Base-by-base conservation (phyloP, 2,797 vertebrate species). In the Muscicapa striata region DNA sequence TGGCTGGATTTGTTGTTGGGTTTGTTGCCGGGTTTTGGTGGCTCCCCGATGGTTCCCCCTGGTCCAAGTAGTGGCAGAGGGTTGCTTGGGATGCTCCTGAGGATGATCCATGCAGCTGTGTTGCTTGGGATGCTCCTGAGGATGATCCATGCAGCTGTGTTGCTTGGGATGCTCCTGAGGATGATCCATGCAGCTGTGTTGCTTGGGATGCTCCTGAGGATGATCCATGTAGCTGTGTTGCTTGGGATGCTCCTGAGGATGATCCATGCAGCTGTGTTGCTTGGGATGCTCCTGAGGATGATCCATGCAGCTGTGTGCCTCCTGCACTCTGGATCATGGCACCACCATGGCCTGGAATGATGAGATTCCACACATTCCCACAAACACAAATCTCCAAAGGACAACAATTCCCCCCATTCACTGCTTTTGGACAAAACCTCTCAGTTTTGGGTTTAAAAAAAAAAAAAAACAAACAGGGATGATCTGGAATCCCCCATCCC, bases 11-110 rank as follows among this genome's bases (percentile, higher is more conserved):
- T 20, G 51, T 19, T 5, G 27, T 32, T 5, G 32, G 19, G 13
- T 8, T 5, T 20, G 51, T 8, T 13, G 51, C 54, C 5, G 20
- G 32, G 14, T 10, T 5, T 26, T 1, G 48, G 11, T 0, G 5
- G 3, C 15, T 51, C n/a, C 46, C 9, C 1, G 18, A 12, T 0
- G 52, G 0, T 2, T 14, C 26, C 5, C 19, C 45, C 29, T 1
- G 24, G 3, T 7, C 29, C 0, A 2, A 48, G 48, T 21, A 1
- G 5, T 1, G 69, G 51, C 13, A 0, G 11, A 0, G 19, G 46
- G 46, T 26, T 48, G 48, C 29, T 24, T 0, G 66, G 46, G 78
- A 26, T 57, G 78, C 36, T 36, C 36, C 36, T 36, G 36, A 36
- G 36, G 36, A 9, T 36, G 62, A 54, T 19, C 27, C 26, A 34